Base-by-base conservation (phyloP, 2,888 invertebrate species). In the Brenthis daphne region DNA sequence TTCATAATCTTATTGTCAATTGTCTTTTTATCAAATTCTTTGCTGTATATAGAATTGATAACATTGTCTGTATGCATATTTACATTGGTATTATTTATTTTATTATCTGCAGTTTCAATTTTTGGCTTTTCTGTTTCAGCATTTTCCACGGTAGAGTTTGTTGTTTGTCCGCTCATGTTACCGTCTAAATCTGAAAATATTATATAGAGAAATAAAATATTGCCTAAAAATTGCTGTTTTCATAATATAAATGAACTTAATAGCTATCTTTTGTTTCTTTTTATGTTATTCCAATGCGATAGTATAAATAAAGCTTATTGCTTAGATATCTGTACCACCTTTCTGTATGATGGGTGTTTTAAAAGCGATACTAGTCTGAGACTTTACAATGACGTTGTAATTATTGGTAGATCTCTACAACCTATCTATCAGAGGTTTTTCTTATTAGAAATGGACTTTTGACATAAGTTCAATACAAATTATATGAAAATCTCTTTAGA, bases 181-280 rank as follows among this genome's bases (percentile, higher is more conserved):
- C 86, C 87, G 20, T 90, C 88, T 51, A 90, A 83, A 78, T 90
- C 90, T 90, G 83, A 11, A 24, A 57, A 65, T 29, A 33, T 1
- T 0, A 8, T 58, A 47, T 8, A 24, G 13, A 43, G 11, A 8
- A 43, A 8, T 43, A 2, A 43, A 43, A 43, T 11, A 43, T 8
- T 43, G 37, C 11, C 11, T 8, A 11, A 43, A 43, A 43, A 2
- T 43, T 1, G 11, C 37, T 43, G 11, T 43, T 43, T 51, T 4
- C n/a, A 13, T 51, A 16, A 51, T 2, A 2, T 11, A 11, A 43
- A 43, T 8, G 37, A 2, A 11, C 2, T 0, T 43, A 43, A 43
- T 2, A 43, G 2, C 2, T 11, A 43, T 11, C 0, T 37, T 37
- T 8, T 11, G 37, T 43, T 43, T 11, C 37, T 43, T 43, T 43